Percentiles rank a stretch among this genome's conserved stretches.
These are phyloP conservation scores for Hydroisotoma schaefferi DNA, from an alignment of 2,888 invertebrate genomes.

Conservation along the genomic window DNA sequence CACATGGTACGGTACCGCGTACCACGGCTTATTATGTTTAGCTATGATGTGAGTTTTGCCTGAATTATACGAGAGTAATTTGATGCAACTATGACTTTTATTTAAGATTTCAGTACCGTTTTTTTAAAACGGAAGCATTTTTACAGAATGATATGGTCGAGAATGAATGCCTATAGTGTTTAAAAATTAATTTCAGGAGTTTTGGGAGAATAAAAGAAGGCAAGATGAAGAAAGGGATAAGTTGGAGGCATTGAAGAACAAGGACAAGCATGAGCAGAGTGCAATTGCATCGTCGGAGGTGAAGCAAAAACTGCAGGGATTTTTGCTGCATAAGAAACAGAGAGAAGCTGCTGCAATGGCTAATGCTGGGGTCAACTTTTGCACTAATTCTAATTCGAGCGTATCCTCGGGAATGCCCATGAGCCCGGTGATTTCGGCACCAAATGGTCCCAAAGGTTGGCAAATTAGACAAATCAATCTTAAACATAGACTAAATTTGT, in stretches of 20 bases:
- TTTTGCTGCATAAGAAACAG: conserved; percentile 75
- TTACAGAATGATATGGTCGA: conserved; percentile 4
- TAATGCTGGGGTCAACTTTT: conserved; percentile 48
- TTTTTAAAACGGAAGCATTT: too few relatives aligned
- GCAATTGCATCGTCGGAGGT: conserved; percentile 95
- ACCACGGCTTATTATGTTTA: too few relatives aligned
- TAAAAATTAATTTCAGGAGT: conserved; percentile 59
- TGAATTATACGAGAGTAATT: too few relatives aligned
- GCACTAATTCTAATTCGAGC: conserved; percentile 17
- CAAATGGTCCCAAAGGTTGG: not conserved
- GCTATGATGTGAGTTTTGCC: too few relatives aligned
- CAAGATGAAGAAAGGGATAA: conserved; percentile 62
- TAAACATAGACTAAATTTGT: too few relatives aligned
- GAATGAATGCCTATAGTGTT: too few relatives aligned
- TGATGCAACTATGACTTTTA: too few relatives aligned
- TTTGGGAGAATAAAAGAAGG: conserved; percentile 66
- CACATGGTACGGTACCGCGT: too few relatives aligned
- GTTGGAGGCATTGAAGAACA: conserved; percentile 80
- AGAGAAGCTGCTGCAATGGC: conserved; percentile 62
- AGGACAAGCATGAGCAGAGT: conserved; percentile 92
- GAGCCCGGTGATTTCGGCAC: conserved; percentile 21
- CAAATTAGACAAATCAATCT: too few relatives aligned
- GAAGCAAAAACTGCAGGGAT: conserved; percentile 85
- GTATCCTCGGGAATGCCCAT: conserved; percentile 18
- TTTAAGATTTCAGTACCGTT: too few relatives aligned